Base-by-base conservation (phyloP, 2,113 vertebrate species). In the Crotalus viridis region DNA sequence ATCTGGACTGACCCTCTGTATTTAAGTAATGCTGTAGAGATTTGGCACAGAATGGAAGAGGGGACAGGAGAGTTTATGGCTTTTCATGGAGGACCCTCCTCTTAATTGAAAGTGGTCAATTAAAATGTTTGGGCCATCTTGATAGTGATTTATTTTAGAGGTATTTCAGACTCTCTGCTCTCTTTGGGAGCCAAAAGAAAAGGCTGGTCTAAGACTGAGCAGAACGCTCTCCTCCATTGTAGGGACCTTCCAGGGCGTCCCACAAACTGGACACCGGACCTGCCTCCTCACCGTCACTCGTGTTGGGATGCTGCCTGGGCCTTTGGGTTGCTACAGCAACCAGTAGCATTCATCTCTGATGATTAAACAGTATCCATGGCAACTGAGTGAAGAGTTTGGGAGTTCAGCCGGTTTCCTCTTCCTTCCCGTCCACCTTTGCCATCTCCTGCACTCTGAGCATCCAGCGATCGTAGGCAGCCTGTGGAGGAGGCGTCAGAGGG, bases 401-500 rank as follows among this genome's bases (percentile, higher is more conserved):
- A 86, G 55, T 54, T 86, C 52, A 43, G 54, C 92, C 19, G 39
- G 54, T 61, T 85, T 92, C 95, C 96, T 92, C 93, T 91, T 28
- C 12, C 48, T 74, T 55, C 64, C 43, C 2, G 17, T 21, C 21
- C 43, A 5, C 43, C 89, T 13, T 39, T 9, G 13, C 22, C 43
- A 28, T 19, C 26, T 1, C 10, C 52, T 97, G 95, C 92, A 88
- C 88, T 87, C 95, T 5, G 61, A 28, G 10, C 95, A 94, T 88
- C 64, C 55, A 86, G 87, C 28, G 43, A 55, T 93, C 15, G 26
- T 89, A 88, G 12, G 19, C 4, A 28, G 43, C 22, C 10, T 13
- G 26, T 21, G 3, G 26, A 87, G 94, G 86, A 88, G 85, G n/a
- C 54, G 89, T 93, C 90, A 56, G n/a, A 33, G 28, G 57, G 21